Evolutionary conservation across 2,113 vertebrate species (phyloP).

Genomic region (Dinomys branickii): DNA sequence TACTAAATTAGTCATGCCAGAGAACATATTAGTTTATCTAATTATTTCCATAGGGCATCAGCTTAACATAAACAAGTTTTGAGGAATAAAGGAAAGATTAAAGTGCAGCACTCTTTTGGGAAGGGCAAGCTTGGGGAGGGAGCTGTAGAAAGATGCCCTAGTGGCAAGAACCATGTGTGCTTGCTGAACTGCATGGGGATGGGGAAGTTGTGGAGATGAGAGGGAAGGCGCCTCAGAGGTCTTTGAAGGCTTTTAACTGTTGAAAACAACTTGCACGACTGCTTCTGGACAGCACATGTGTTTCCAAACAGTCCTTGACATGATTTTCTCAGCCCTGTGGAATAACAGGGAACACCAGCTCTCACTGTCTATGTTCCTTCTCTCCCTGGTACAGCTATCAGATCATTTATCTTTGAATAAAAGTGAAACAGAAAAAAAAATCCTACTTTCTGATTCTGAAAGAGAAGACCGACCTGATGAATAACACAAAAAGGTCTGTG

Average conservation of each 20-base stretch:
- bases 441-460: neutral
- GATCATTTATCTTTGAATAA: neutral
- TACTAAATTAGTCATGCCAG: neutral
- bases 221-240: neutral
- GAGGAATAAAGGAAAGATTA: neutral
- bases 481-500: neutral
- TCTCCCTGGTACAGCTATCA: neutral
- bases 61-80: neutral
- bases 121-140: neutral
- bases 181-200: neutral
- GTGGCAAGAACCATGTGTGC: neutral
- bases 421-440: neutral
- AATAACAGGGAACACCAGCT: neutral
- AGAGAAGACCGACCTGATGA: neutral
- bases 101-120: neutral
- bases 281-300: neutral
- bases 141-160: neutral
- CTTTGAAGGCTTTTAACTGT: neutral
- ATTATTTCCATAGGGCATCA: neutral
- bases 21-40: neutral
- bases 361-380: neutral
- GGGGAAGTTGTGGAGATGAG: neutral
- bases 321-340: accelerated
- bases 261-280: neutral
- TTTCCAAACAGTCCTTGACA: neutral